Conservation (phyloP, 2,797 vertebrate species). For the Serranus cabrilla region DNA sequence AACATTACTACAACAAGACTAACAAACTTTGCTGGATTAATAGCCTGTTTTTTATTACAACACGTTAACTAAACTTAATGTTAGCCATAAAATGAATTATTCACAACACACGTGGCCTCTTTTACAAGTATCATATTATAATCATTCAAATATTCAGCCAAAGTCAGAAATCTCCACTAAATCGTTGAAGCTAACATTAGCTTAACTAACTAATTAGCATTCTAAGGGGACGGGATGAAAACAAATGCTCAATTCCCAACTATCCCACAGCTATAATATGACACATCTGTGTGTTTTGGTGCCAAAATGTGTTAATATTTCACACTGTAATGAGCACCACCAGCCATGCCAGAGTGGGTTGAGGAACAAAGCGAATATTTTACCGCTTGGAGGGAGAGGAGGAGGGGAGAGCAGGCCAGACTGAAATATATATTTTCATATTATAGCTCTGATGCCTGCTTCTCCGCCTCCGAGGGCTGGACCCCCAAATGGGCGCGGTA, state of each 20-base stretch:
- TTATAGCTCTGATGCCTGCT: constrained; percentile 88
- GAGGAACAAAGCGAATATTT: constrained; percentile 57
- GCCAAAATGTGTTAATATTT: constrained; percentile 27
- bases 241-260: background rate
- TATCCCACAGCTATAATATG: background rate
- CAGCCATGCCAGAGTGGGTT: constrained; percentile 41
- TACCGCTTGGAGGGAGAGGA: constrained; percentile 81
- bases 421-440: constrained; percentile 55
- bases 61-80: too few relatives aligned
- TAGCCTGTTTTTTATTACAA: too few relatives aligned
- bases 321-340: constrained; percentile 60
- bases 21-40: too few relatives aligned
- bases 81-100: background rate
- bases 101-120: background rate
- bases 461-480: constrained; percentile 92
- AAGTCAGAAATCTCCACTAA: background rate
- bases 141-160: background rate
- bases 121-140: background rate
- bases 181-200: background rate
- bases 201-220: background rate
- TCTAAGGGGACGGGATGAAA: background rate
- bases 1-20: too few relatives aligned
- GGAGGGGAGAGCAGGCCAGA: constrained; percentile 83
- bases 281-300: constrained; percentile 1
- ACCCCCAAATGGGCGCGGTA: constrained; percentile 90